Base-by-base conservation (phyloP, 2,888 invertebrate species). In the Gisinianus flammeolus region DNA sequence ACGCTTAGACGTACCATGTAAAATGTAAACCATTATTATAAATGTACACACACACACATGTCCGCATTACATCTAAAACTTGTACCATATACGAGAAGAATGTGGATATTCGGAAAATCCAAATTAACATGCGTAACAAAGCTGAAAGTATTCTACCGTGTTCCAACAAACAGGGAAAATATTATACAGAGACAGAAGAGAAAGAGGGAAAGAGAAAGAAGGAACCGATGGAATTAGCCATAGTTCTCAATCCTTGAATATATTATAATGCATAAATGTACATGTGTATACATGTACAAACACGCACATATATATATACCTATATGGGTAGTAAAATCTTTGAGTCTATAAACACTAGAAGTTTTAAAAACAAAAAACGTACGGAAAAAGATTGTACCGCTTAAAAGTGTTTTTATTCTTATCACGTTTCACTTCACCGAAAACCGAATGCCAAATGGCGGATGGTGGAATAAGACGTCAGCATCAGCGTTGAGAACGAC, bases 331-430 rank as follows among this genome's bases (percentile, higher is more conserved):
- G 19, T 44, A 12, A 44, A 44, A 26, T 58, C 24, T 10, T 10
- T n/a, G 26, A 26, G 58, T 58, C 58, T 26, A 24, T 58, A 58
- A 24, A 58, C 58, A 58, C 58, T 62, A 28, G 62, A 62, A 26
- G 26, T 62, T 62, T 58, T 62, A 62, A 62, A 26, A 62, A 28
- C 3, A 62, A 62, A 62, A 62, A 62, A 26, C 24, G 62, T 44
- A 44, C 44, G 28, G 62, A 26, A 26, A 12, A 62, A 26, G 62
- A 62, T 44, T 26, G 62, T 22, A 62, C 12, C 28, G 62, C 28
- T 62, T 62, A 58, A 58, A 58, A 58, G 62, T 62, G 62, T 62
- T 62, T 62, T 62, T 62, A 62, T 62, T 62, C 62, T 62, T 62
- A 62, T 62, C 62, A 62, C 62, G 62, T 62, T 62, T 62, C 62